Evolutionary conservation across 2,113 vertebrate species (phyloP), one percentile per base, ranked within the genome.

Genomic region (Strix uralensis): DNA sequence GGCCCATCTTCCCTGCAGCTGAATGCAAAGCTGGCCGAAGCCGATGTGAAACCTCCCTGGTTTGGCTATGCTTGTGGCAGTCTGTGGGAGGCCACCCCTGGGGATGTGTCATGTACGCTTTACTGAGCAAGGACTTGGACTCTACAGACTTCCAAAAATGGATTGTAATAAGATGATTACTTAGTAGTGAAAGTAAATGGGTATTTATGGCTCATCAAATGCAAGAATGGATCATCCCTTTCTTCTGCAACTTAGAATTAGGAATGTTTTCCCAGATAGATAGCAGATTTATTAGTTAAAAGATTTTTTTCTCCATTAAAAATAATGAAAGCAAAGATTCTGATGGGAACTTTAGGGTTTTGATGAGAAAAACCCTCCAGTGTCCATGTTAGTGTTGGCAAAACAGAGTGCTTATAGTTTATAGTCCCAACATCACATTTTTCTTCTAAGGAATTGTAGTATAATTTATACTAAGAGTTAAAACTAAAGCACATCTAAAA

Each of bases 21-120:
- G 36, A 36, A 36, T 36, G 36, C 36, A 36, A 36, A 36, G 7
- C 36, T 36, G 36, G 36, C 36, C 36, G 36, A 36, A 36, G 36
- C 36, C 36, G 36, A 36, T 36, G 36, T 36, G 36, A 36, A 36
- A 36, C 36, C 36, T 36, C 36, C 36, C 36, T 36, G 52, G 38
- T 47, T 17, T n/a, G 46, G 20, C 5, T 16, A 1, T 11, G 40
- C n/a, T 36, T 2, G 3, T 0, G 29, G 38, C n/a, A 58, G 21
- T 4, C 32, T n/a, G 25, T 25, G 20, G 67, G 44, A 73, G 20
- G 26, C 5, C 25, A 13, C 34, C 65, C 15, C 63, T 17, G 59
- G 58, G 15, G 22, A 42, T 11, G 65, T 21, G 66, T 7, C 9
- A 54, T 1, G 7, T 4, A 15, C 2, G 7, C 21, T 59, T 51